phyloP scores from a whole-genome alignment of 2,888 invertebrate genomes.

The Creontiades dilutus region DNA sequence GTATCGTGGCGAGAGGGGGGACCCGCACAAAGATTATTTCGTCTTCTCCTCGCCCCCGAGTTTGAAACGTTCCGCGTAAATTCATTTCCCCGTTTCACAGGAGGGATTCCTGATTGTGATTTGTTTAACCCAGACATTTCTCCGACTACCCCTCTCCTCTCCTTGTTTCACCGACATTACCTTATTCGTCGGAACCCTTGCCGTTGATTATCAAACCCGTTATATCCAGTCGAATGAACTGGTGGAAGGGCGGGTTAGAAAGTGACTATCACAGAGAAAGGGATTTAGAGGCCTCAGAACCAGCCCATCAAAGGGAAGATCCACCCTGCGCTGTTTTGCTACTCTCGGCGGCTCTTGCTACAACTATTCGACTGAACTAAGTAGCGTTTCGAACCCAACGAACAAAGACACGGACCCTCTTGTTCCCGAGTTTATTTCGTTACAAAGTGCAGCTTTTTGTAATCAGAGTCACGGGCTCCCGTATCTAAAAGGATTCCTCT shows the following conservation, averaged over 20 bases:
- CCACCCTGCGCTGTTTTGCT: slow-evolving; percentile 6
- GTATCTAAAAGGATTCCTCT: slow-evolving; percentile 19
- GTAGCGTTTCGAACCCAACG: background rate
- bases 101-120: slow-evolving; percentile 27
- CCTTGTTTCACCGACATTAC: background rate
- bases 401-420: slow-evolving; percentile 1
- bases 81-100: slow-evolving; percentile 38
- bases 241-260: background rate
- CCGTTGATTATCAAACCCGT: slow-evolving; percentile 52
- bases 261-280: slow-evolving; percentile 29
- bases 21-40: slow-evolving; percentile 39
- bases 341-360: background rate
- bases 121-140: slow-evolving; percentile 45
- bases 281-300: background rate
- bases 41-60: background rate
- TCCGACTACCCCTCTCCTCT: background rate
- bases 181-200: slow-evolving; percentile 11
- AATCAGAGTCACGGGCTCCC: slow-evolving; percentile 31
- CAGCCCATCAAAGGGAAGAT: slow-evolving; percentile 21
- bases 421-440: slow-evolving; percentile 25
- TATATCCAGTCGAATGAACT: slow-evolving; percentile 44
- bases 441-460: slow-evolving; percentile 18
- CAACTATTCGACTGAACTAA: slow-evolving; percentile 9
- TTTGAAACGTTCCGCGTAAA: slow-evolving; percentile 26
- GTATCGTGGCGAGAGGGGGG: background rate